Evolutionary conservation across 2,797 vertebrate species (phyloP), one percentile per base, ranked within the genome.

Genomic region (Semaprochilodus insignis): DNA sequence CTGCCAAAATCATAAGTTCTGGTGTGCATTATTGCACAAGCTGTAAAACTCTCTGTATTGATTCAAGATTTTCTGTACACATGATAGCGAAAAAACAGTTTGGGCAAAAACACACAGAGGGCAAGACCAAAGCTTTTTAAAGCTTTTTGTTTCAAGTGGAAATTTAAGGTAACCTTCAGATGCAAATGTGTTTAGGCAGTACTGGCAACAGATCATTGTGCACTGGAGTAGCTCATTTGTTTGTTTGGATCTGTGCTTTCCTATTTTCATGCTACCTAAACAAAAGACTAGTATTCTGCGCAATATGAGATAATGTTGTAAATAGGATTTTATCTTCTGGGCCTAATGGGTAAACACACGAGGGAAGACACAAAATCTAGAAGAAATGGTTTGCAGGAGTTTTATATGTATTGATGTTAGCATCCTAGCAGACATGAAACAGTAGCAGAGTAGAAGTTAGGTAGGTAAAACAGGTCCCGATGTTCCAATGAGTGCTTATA

Each of bases 1-100:
- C 65, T 44, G 75, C 74, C 81, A 81, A 72, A 72, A 79, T 62
- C 78, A 85, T 76, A 79, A 72, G 66, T 63, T 76, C 44, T 81
- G 74, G 51, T 70, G 66, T 74, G 71, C 78, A 77, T 85, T 72
- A 81, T 55, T 75, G 34, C 31, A 40, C 36, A 80, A 79, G 77
- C 36, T 55, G 23, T 74, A 77, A 81, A 48, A 78, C 75, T 44
- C n/a, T 67, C 36, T 52, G 40, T 59, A 84, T 82, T 79, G 66
- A 63, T 48, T 81, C 76, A 80, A 84, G 72, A 84, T 72, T 60
- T 80, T 78, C 60, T 82, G 59, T 52, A 80, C 27, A 55, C 76
- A 74, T 48, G 23, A 80, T 79, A 72, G 10, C 66, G 60, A 78
- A 84, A 78, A 83, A 71, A 74, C 2, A 23, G 52, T 57, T 23